Evolutionary conservation across 2,113 vertebrate species (phyloP).

Genomic region (Trachemys scripta): DNA sequence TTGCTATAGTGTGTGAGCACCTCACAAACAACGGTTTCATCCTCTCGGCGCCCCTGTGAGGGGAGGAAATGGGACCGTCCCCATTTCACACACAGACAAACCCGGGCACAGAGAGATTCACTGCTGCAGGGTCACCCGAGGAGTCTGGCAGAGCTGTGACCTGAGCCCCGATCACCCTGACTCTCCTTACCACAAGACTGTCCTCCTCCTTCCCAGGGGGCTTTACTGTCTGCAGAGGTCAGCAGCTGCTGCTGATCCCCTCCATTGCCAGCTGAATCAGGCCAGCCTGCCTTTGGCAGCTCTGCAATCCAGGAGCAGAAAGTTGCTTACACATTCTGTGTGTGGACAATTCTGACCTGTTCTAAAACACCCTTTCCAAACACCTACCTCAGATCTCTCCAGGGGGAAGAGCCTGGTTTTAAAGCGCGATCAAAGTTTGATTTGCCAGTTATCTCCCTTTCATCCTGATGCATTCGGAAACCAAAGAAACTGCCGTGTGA

Average conservation of each 20-base stretch:
- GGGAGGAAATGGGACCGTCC: not conserved
- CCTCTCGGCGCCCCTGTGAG: not conserved
- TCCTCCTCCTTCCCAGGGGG: too few species aligned
- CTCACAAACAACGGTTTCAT: not conserved
- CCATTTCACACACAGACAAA: not conserved
- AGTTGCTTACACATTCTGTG: fast-evolving
- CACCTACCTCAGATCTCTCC: not conserved
- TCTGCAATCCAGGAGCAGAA: not conserved
- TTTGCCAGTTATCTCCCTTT: not conserved
- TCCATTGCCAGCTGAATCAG: not conserved
- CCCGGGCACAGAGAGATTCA: not conserved
- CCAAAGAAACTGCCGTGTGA: not conserved
- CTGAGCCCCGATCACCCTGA: too few species aligned
- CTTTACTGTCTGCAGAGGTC: too few species aligned
- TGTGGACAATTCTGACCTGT: not conserved
- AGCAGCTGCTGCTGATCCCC: not conserved
- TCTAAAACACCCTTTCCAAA: not conserved
- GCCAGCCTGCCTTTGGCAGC: not conserved
- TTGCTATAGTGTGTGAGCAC: not conserved
- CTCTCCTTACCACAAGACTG: too few species aligned
- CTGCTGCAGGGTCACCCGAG: not conserved
- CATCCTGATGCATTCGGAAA: not conserved
- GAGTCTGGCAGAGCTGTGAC: too few species aligned
- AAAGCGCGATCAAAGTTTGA: not conserved
- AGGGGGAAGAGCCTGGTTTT: fast-evolving